Evolutionary conservation across 1,140 invertebrate species (phyloP).

Genomic region (Drosophila grimshawi): DNA sequence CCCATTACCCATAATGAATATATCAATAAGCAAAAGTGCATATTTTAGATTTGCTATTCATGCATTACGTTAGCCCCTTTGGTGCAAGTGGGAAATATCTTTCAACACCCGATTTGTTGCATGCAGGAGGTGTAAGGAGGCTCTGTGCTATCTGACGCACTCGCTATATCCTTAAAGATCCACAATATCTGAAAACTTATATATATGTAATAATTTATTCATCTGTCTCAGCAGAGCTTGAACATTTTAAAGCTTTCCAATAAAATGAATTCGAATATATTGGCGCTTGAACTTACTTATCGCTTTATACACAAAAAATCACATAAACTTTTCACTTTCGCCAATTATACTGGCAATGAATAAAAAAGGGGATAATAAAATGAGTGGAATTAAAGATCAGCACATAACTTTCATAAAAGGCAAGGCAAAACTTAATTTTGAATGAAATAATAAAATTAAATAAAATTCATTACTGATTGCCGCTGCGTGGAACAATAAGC

Average conservation of each 20-base stretch:
- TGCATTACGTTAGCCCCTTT: not conserved
- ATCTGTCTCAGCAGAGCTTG: not conserved
- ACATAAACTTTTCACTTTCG: slow-evolving; percentile 36
- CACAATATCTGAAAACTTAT: not conserved
- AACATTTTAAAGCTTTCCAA: not conserved
- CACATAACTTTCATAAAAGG: slow-evolving; percentile 42
- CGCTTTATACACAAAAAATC: slow-evolving; percentile 50
- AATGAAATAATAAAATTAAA: slow-evolving; percentile 81
- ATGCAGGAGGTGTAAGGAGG: too few relatives aligned
- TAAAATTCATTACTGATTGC: slow-evolving; percentile 79
- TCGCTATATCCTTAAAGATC: too few relatives aligned
- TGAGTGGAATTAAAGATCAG: slow-evolving; percentile 71
- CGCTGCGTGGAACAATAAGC: slow-evolving; percentile 45
- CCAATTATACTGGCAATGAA: slow-evolving; percentile 56
- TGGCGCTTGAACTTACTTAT: not conserved
- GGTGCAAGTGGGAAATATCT: not conserved
- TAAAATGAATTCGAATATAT: not conserved
- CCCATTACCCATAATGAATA: slow-evolving; percentile 67
- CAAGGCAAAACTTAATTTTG: slow-evolving; percentile 57
- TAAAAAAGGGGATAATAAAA: slow-evolving; percentile 50
- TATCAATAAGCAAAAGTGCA: slow-evolving; percentile 60
- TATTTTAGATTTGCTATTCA: slow-evolving; percentile 47
- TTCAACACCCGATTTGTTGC: not conserved
- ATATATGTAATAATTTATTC: not conserved
- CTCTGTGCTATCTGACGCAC: not conserved